phyloP scores from a whole-genome alignment of 2,888 invertebrate species.

The Salticus scenicus region DNA sequence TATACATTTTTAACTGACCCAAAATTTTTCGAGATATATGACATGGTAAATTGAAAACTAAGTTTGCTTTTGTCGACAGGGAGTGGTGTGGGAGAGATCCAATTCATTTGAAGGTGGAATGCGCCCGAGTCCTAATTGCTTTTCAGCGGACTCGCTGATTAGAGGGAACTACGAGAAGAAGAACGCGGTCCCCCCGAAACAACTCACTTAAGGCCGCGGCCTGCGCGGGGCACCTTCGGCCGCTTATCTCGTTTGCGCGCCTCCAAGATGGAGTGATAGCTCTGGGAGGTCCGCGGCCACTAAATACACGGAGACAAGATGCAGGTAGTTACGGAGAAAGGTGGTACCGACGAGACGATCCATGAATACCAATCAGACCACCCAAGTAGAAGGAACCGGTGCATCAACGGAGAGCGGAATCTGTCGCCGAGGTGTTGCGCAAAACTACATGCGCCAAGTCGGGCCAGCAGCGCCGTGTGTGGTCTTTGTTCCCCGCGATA shows the following conservation, averaged over 20 bases:
- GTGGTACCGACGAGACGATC: conserved; percentile 59
- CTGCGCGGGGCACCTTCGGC: conserved; percentile 14
- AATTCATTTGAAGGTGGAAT: conserved; percentile 5
- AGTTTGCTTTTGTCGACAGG: too few species aligned
- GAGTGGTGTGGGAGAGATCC: background rate
- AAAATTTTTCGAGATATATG: too few species aligned
- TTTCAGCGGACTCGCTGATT: conserved; percentile 52
- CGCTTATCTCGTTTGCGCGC: conserved; percentile 29
- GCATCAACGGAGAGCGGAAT: conserved; percentile 22
- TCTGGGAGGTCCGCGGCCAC: conserved; percentile 63
- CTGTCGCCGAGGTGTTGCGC: conserved; percentile 60
- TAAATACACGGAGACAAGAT: conserved; percentile 69
- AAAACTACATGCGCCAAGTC: conserved; percentile 33
- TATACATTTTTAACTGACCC: too few species aligned
- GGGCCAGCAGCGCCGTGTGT: conserved; percentile 48
- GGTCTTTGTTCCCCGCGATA: conserved; percentile 64
- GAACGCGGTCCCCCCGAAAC: conserved; percentile 14
- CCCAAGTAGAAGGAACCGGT: conserved; percentile 49
- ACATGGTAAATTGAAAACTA: too few species aligned
- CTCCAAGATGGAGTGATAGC: conserved; percentile 61
- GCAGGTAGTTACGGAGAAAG: conserved; percentile 63
- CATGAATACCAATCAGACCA: conserved; percentile 67
- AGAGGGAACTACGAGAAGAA: conserved; percentile 21
- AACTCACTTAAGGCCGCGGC: conserved; percentile 49
- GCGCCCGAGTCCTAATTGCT: conserved; percentile 28